Evolutionary conservation across 2,888 invertebrate genomes (phyloP).

Genomic region (Trichogramma evanescens): DNA sequence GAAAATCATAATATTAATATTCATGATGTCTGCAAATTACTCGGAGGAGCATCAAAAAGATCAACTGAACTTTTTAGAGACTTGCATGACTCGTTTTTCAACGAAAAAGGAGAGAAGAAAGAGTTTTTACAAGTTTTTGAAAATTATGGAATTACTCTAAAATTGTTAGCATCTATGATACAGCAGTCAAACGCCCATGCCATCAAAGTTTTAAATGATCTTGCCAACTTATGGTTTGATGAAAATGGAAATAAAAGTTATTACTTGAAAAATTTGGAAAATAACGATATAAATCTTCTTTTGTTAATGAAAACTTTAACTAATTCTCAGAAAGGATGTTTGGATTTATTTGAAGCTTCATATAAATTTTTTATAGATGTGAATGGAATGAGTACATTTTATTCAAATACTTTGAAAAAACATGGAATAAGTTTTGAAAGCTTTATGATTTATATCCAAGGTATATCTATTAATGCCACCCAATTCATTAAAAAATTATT

Average conservation of each 20-base stretch:
- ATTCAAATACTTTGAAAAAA: too few relatives aligned
- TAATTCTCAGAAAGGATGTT: too few relatives aligned
- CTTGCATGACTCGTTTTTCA: slow-evolving; percentile 29
- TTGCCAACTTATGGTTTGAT: neutral
- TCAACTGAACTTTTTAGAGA: slow-evolving; percentile 32
- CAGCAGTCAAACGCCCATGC: neutral
- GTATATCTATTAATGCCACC: too few relatives aligned
- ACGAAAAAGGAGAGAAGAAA: slow-evolving; percentile 16
- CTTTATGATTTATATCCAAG: too few relatives aligned
- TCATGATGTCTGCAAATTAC: slow-evolving; percentile 27
- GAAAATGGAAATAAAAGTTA: neutral
- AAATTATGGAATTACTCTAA: slow-evolving; percentile 18
- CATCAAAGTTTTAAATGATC: neutral
- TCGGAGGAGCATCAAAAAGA: slow-evolving; percentile 22
- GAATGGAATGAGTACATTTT: too few relatives aligned
- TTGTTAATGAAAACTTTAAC: neutral
- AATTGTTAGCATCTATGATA: neutral
- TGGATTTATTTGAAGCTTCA: too few relatives aligned
- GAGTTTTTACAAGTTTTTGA: slow-evolving; percentile 11
- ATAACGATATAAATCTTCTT: neutral
- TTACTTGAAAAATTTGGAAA: neutral
- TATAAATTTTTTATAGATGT: too few relatives aligned
- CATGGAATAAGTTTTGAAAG: too few relatives aligned
- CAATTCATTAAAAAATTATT: too few relatives aligned
- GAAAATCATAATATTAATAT: slow-evolving; percentile 1